phyloP scores from a whole-genome alignment of 2,797 vertebrate species.

The Xenentodon cancila region DNA sequence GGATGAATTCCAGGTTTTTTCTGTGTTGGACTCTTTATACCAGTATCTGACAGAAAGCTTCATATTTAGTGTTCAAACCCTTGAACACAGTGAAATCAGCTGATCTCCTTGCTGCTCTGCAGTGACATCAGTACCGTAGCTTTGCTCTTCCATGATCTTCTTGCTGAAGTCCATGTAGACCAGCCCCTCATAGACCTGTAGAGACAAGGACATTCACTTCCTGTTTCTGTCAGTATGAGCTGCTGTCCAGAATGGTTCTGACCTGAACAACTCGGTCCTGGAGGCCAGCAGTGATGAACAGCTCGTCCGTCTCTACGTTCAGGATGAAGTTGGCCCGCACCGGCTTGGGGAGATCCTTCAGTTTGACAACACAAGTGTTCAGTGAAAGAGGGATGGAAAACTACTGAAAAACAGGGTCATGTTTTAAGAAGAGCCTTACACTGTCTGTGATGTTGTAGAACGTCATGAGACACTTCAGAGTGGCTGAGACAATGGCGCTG shows the following conservation, averaged over 20 bases:
- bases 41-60: background rate
- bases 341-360: constrained; percentile 84
- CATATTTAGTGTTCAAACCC: background rate
- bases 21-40: too few species aligned
- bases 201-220: background rate
- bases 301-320: constrained; percentile 86
- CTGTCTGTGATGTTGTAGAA: constrained; percentile 88
- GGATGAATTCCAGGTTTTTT: too few species aligned
- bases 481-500: constrained; percentile 87
- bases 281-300: constrained; percentile 87
- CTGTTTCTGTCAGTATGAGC: background rate
- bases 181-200: constrained; percentile 86
- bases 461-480: constrained; percentile 86
- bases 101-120: too few species aligned
- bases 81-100: background rate
- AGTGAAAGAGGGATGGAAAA: background rate
- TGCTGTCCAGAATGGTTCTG: constrained; percentile 3
- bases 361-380: background rate
- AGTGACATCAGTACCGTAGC: constrained; percentile 74
- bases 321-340: constrained; percentile 86
- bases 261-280: constrained; percentile 89
- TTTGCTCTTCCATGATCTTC: constrained; percentile 81
- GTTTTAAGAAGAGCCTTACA: constrained; percentile 53
- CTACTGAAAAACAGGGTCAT: too few species aligned
- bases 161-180: constrained; percentile 89